A percentile compares a stretch with the other conserved stretches of the same genome.
Conservation (phyloP, 2,888 invertebrate species). For the Volucella bombylans region DNA sequence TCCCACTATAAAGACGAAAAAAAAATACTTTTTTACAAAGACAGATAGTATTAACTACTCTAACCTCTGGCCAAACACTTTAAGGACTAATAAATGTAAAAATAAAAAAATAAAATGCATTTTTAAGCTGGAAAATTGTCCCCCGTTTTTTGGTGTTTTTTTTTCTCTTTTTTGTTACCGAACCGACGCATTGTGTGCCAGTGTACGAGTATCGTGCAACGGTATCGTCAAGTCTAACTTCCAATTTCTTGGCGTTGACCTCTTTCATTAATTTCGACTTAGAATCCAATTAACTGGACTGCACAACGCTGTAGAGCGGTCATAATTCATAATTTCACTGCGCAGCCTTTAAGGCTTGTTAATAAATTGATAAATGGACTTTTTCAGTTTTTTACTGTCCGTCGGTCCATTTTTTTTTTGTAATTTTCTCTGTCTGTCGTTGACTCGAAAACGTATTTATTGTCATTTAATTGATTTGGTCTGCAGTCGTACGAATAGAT, state of each 20-base stretch:
- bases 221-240: too few relatives aligned
- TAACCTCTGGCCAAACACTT: too few relatives aligned
- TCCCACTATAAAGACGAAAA: too few relatives aligned
- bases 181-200: too few relatives aligned
- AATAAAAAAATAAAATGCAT: too few relatives aligned
- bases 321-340: conserved; percentile 68
- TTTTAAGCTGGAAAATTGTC: too few relatives aligned
- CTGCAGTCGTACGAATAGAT: conserved; percentile 29
- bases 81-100: too few relatives aligned
- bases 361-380: conserved; percentile 69
- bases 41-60: too few relatives aligned
- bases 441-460: conserved; percentile 54
- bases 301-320: conserved; percentile 36
- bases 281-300: conserved; percentile 69
- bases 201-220: too few relatives aligned
- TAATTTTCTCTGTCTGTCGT: conserved; percentile 13
- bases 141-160: too few relatives aligned
- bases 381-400: neutral
- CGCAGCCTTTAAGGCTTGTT: conserved; percentile 52
- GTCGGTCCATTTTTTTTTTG: neutral
- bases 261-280: conserved; percentile 70
- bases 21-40: too few relatives aligned
- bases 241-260: conserved; percentile 39
- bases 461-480: conserved; percentile 71
- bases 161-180: too few relatives aligned